Conservation (phyloP, 2,797 vertebrate genomes). For the Euphonia xanthogaster region DNA sequence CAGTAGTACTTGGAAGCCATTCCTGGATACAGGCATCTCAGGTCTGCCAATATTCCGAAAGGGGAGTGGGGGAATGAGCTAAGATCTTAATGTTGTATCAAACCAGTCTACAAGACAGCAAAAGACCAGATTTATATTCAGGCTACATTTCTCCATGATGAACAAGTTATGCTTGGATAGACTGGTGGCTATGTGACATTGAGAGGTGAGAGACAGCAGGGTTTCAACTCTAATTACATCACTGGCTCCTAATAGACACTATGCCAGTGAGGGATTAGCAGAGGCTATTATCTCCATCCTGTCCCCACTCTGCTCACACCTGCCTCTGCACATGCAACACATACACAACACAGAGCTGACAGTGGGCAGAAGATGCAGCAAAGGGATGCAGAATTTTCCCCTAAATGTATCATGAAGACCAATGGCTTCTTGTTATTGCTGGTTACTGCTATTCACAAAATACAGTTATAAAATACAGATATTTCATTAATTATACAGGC, state of each 20-base stretch:
- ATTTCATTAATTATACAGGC: slow-evolving; percentile 3
- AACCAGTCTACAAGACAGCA: background rate
- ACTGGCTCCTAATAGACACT: slow-evolving; percentile 12
- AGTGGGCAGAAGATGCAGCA: background rate
- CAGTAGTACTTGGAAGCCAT: background rate
- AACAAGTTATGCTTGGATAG: background rate
- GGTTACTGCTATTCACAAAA: background rate
- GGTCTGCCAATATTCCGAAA: background rate
- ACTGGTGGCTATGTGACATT: background rate
- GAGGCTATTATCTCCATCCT: slow-evolving; percentile 12
- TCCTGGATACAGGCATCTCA: background rate
- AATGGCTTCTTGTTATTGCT: background rate
- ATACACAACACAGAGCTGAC: background rate
- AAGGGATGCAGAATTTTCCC: background rate
- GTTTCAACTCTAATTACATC: slow-evolving; percentile 25
- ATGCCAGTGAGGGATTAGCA: slow-evolving; percentile 19
- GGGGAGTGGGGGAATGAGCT: background rate
- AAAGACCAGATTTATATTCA: background rate
- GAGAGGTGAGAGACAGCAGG: background rate
- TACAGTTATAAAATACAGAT: background rate
- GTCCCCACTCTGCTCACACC: slow-evolving; percentile 18
- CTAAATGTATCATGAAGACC: background rate
- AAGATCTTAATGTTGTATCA: background rate
- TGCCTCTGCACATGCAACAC: slow-evolving; percentile 9
- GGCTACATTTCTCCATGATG: background rate